Base-by-base conservation (phyloP, 2,797 vertebrate species). In the Melanogrammus aeglefinus region DNA sequence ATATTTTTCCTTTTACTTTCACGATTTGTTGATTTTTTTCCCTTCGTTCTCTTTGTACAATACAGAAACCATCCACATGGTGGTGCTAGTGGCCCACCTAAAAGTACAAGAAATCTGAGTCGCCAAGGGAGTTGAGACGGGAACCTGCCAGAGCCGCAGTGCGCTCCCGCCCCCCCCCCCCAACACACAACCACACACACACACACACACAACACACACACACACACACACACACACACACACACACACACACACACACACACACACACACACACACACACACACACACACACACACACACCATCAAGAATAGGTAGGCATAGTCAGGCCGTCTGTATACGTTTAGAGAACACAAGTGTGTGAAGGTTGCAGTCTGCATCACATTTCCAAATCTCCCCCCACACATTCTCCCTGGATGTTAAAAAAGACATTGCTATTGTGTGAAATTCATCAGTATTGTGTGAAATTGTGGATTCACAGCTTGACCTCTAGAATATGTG, bases 71-170 rank as follows among this genome's bases (percentile, higher is more conserved):
- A 81, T 57, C 88, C 90, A 90, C 88, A 81, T 78, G 89, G 86
- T 89, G 84, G 88, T 78, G 87, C 87, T 91, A 82, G 72, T 27
- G 83, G 76, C 80, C 90, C 83, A 73, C 24, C 24, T 72, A 76
- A 7, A 13, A 35, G 0, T 63, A 10, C n/a, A 24, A 1, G 57
- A 39, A 29, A 0, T n/a, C 36, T 78, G 24, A 0, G 24, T 29
- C 79, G 44, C 44, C 70, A 75, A 12, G 16, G 77, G 78, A 80
- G 75, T 31, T 31, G 18, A 31, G 39, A 70, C 66, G 18, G 76
- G 76, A 74, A 47, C 81, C 75, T 78, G 78, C 77, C 82, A 81
- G 79, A 86, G 86, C 84, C 79, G 85, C 88, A 89, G 66, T 90
- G 84, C 82, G 82, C 77, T 86, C 84, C 16, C 47, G 16, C 47